phyloP scores from a whole-genome alignment of 1,140 invertebrate genomes.

The Leptoteleia sp. region DNA sequence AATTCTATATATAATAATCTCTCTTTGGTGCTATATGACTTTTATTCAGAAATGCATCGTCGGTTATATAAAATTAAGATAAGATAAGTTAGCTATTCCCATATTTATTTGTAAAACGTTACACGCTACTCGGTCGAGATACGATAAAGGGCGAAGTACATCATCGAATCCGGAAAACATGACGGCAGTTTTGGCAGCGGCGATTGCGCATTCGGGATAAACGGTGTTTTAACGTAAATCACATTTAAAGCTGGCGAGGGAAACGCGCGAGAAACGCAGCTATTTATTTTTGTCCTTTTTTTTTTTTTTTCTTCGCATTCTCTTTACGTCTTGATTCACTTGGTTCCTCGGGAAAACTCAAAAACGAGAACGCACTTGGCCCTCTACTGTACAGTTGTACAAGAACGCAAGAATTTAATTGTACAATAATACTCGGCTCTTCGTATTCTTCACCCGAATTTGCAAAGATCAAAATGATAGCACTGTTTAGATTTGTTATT shows the following conservation, averaged over 20 bases:
- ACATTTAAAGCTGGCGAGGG: slow-evolving; percentile 35
- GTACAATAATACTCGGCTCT: slow-evolving; percentile 72
- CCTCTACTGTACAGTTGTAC: slow-evolving; percentile 52
- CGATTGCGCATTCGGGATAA: slow-evolving; percentile 30
- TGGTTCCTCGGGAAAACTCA: slow-evolving; percentile 6
- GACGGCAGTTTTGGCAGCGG: slow-evolving; percentile 57
- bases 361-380: slow-evolving; percentile 56
- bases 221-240: slow-evolving; percentile 24
- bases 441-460: slow-evolving; percentile 45
- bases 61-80: slow-evolving; percentile 75
- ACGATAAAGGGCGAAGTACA: slow-evolving; percentile 63
- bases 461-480: slow-evolving; percentile 48
- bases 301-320: no score
- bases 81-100: slow-evolving; percentile 71
- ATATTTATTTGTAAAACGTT: slow-evolving; percentile 75
- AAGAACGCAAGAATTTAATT: slow-evolving; percentile 73
- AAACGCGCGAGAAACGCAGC: slow-evolving; percentile 10
- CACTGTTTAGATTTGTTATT: no score
- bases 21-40: slow-evolving; percentile 73
- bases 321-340: no score
- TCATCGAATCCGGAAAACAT: slow-evolving; percentile 43
- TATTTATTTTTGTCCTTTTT: slow-evolving; percentile 7
- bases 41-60: slow-evolving; percentile 72
- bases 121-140: slow-evolving; percentile 70
- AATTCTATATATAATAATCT: slow-evolving; percentile 72